phyloP scores from a whole-genome alignment of 2,888 invertebrate species.

The Plagodis pulveraria region DNA sequence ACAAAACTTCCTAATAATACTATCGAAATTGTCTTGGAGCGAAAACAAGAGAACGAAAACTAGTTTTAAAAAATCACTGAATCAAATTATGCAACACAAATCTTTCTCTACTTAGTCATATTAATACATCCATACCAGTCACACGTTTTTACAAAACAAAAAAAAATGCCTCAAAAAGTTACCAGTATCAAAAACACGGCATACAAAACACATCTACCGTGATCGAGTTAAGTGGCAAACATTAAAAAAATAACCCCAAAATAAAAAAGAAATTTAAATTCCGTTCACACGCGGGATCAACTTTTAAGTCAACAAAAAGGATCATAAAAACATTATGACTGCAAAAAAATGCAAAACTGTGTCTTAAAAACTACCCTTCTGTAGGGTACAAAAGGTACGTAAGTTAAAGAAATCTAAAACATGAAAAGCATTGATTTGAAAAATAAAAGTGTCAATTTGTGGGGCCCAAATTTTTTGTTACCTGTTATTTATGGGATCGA shows the following conservation, averaged over 20 bases:
- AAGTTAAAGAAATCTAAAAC: neutral
- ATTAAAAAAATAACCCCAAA: slow-evolving; percentile 43
- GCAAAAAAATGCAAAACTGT: slow-evolving; percentile 33
- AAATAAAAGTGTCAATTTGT: slow-evolving; percentile 7
- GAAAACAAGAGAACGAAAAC: slow-evolving; percentile 4
- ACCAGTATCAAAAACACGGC: slow-evolving; percentile 45
- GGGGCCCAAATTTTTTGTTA: slow-evolving; percentile 32
- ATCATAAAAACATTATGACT: slow-evolving; percentile 40
- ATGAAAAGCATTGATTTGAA: no score
- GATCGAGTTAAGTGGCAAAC: slow-evolving; percentile 59
- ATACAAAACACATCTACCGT: slow-evolving; percentile 59
- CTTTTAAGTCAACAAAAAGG: slow-evolving; percentile 47
- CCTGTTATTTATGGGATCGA: slow-evolving; percentile 41
- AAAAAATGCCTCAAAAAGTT: slow-evolving; percentile 35
- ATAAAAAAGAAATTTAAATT: slow-evolving; percentile 47
- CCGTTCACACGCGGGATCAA: slow-evolving; percentile 58
- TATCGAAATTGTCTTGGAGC: no score
- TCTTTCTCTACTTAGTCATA: neutral
- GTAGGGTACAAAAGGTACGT: neutral
- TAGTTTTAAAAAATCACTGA: neutral
- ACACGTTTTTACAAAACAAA: slow-evolving; percentile 48
- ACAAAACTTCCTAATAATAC: no score
- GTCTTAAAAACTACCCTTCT: slow-evolving; percentile 32
- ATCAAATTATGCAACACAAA: slow-evolving; percentile 1
- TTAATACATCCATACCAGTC: slow-evolving; percentile 20